Conservation (phyloP, 2,113 vertebrate species). For the Pteropus alecto region DNA sequence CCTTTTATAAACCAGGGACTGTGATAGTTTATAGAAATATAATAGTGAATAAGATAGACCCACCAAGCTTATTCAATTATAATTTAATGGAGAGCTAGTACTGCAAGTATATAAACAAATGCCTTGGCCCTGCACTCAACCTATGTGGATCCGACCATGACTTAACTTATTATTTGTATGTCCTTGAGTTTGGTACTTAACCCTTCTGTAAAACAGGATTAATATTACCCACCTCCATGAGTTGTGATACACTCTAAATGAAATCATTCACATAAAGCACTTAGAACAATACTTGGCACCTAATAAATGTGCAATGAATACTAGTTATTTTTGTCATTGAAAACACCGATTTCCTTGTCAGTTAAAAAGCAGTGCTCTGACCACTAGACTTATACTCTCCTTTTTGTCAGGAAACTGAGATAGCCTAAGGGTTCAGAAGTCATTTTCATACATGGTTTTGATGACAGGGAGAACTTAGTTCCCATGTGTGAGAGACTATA, state of each 20-base stretch:
- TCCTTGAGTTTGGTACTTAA: not conserved
- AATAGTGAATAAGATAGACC: not conserved
- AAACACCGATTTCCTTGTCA: not conserved
- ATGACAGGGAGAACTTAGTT: not conserved
- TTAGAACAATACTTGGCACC: not conserved
- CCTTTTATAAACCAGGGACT: not conserved
- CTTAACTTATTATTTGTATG: rapidly evolving
- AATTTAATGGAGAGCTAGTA: not conserved
- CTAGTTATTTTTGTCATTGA: not conserved
- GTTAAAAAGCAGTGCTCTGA: not conserved
- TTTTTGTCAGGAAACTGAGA: not conserved
- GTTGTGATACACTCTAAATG: not conserved
- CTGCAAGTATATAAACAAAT: not conserved
- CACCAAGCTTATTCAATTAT: not conserved
- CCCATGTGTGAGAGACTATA: not conserved
- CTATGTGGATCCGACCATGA: not conserved
- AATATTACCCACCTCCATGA: not conserved
- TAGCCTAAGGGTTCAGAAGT: not conserved
- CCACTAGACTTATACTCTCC: not conserved
- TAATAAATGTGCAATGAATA: not conserved
- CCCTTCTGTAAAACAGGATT: not conserved
- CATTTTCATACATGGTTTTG: not conserved
- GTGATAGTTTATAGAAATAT: not conserved
- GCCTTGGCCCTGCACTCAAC: not conserved
- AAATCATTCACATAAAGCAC: not conserved